Evolutionary conservation across 2,113 vertebrate genomes (phyloP), one percentile per base, ranked within the genome.

Genomic region (Vicugna pacos): DNA sequence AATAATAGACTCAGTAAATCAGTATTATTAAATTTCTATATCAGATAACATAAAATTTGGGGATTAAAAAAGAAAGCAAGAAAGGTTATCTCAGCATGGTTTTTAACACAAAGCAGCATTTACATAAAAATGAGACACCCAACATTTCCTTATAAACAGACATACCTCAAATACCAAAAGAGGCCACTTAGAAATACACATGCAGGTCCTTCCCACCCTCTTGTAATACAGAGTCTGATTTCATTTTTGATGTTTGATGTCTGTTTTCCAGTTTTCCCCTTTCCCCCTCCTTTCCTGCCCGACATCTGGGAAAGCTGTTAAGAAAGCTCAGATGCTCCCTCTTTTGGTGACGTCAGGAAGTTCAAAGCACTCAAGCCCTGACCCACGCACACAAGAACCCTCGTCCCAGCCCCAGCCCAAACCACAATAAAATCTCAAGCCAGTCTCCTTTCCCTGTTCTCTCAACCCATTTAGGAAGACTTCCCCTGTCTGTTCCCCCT

Each of bases 31-130:
- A 52, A 70, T 75, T 70, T 75, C 89, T 95, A 3, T 56, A 58
- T 70, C 20, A 93, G 48, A 56, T 82, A 38, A 85, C 70, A 80
- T 64, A 79, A 94, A 92, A 62, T 52, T 17, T 89, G 22, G 92
- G 32, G 32, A 82, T 76, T 79, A 30, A 79, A 82, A 91, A 79
- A 72, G 67, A 87, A 1, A 86, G 16, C 48, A 64, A 64, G 22
- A 48, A 93, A 75, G 15, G 0, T 86, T 89, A 81, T 82, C 52
- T 60, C 12, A 73, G 22, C 17, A 50, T 32, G 8, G 17, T 9
- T 94, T 93, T 82, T 50, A 77, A 64, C 5, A 76, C 35, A 81
- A 89, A 90, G 22, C 35, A 35, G 35, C 9, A 38, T 28, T 95
- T 69, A 42, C 3, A 70, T 81, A 60, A 86, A 93, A 73, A 95